phyloP scores from a whole-genome alignment of 2,797 vertebrate genomes.

The Lutjanus campechanus region DNA sequence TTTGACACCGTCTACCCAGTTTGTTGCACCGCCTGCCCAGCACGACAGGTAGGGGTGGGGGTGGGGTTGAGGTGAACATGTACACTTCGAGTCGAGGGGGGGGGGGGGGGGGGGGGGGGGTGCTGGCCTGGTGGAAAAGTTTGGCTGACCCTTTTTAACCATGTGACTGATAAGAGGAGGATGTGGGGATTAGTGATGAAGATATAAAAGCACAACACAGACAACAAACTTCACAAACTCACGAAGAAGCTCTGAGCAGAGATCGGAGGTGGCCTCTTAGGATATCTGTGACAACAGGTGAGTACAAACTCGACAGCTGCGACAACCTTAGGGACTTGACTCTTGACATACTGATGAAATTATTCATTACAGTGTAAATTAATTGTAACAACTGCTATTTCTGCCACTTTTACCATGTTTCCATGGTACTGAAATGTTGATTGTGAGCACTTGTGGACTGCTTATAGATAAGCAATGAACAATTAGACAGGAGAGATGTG shows the following conservation, averaged over 20 bases:
- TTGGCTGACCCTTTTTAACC: conserved; percentile 62
- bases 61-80: background rate
- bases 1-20: conserved; percentile 47
- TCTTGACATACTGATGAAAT: background rate
- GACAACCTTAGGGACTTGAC: background rate
- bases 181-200: conserved; percentile 67
- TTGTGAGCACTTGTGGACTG: background rate
- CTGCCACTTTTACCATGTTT: background rate
- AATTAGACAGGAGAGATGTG: background rate
- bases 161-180: conserved; percentile 75
- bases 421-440: background rate
- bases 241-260: conserved; percentile 41
- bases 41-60: background rate
- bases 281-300: conserved; percentile 72
- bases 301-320: conserved; percentile 27
- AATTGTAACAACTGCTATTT: background rate
- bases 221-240: conserved; percentile 19
- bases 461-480: background rate
- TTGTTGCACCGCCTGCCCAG: background rate
- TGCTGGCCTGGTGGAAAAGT: conserved; percentile 32
- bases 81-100: background rate
- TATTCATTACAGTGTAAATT: background rate
- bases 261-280: conserved; percentile 37
- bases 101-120: background rate
- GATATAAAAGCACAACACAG: conserved; percentile 70